These are phyloP conservation scores for Cercopithecus mona DNA, from an alignment of 2,113 vertebrate species.

Conservation along the genomic window DNA sequence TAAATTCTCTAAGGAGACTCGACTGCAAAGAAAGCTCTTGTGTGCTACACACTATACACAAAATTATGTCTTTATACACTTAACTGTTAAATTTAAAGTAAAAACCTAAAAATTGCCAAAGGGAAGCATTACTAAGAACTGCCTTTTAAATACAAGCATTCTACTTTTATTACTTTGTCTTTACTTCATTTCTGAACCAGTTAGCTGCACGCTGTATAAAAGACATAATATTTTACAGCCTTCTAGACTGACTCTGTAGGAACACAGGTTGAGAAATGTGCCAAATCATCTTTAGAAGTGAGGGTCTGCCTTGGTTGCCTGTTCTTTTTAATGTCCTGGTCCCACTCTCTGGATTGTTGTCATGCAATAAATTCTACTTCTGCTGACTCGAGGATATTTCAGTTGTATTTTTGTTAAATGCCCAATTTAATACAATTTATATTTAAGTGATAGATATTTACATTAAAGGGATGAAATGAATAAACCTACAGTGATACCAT, in stretches of 20 bases:
- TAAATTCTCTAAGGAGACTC: constrained; percentile 71
- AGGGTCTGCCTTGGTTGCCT: rapidly evolving
- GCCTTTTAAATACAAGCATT: constrained; percentile 29
- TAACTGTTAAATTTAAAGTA: constrained; percentile 35
- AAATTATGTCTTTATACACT: constrained; percentile 53
- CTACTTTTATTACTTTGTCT: constrained; percentile 22
- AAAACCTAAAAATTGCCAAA: constrained; percentile 7
- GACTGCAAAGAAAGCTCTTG: constrained; percentile 32
- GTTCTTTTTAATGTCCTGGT: background rate
- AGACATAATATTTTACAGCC: background rate
- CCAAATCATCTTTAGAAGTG: background rate
- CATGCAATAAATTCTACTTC: background rate
- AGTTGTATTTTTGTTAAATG: background rate
- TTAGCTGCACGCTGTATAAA: background rate
- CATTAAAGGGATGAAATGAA: background rate
- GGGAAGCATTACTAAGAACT: constrained; percentile 4
- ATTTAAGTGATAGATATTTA: background rate
- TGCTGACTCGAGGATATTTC: background rate
- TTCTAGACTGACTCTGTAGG: background rate
- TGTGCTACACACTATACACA: background rate
- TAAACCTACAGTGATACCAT: background rate
- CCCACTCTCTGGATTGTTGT: background rate
- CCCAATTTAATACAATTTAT: background rate
- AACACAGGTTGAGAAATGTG: background rate
- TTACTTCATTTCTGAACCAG: background rate